Base-by-base conservation (phyloP, 2,797 vertebrate genomes). In the Austrolebias charrua region DNA sequence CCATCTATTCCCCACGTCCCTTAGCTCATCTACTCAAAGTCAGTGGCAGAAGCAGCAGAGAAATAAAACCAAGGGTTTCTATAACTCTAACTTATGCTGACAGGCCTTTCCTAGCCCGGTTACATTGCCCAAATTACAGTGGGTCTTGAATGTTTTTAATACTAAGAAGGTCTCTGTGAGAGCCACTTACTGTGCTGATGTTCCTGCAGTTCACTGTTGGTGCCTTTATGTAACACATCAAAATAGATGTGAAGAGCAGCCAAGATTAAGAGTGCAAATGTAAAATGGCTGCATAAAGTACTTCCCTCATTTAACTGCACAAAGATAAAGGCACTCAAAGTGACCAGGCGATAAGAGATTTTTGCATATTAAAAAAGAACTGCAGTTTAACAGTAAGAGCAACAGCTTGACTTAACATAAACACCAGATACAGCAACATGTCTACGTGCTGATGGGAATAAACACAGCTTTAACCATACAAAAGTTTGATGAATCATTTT, bases 11-110 rank as follows among this genome's bases (percentile, higher is more conserved):
- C 58, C 52, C 40, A 38, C 73, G 52, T 35, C 43, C 63, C 55
- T 59, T 67, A 51, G 40, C 75, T 80, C 64, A 48, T 71, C 71
- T 82, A 71, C 86, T 76, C 13, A 58, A 86, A 77, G 56, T 57
- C 60, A 54, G 65, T 63, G 56, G 58, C 59, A 42, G 42, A 45
- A 42, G 50, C 63, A 64, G 24, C 33, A 66, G 46, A 63, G 50
- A 45, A 67, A 84, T 71, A 50, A 66, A 74, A 73, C 11, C 8
- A 55, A 48, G 49, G 40, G 43, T 69, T 70, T 60, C 56, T 69
- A 63, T 63, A 73, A 76, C 29, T 76, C 69, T 66, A 53, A 64
- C 61, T 67, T 55, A 43, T 58, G 60, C 68, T 53, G 60, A 55
- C 68, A 67, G 43, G 50, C 33, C 54, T 70, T 78, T 74, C 48